Evolutionary conservation across 2,113 vertebrate species (phyloP).

Genomic region (Trogon surrucura): DNA sequence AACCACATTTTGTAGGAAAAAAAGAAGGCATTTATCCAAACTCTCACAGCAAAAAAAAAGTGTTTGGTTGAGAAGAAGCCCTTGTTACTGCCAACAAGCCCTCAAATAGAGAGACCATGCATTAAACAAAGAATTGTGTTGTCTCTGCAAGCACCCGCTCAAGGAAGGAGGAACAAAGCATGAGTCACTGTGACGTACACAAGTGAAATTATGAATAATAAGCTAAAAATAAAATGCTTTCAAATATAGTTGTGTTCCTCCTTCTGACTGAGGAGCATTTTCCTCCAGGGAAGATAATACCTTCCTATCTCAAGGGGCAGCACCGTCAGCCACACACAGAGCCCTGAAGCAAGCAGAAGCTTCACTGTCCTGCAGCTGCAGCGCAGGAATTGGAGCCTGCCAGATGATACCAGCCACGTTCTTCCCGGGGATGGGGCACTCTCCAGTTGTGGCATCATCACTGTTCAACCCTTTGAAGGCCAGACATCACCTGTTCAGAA

Average conservation of each 20-base stretch:
- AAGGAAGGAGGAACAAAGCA: background rate
- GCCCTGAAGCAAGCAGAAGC: background rate
- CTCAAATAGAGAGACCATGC: background rate
- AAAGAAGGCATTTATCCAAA: background rate
- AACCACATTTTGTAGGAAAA: background rate
- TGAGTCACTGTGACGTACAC: constrained; percentile 23
- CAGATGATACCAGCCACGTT: background rate
- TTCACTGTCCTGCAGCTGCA: background rate
- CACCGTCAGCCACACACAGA: rapidly evolving
- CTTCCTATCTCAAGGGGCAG: background rate
- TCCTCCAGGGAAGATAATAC: background rate
- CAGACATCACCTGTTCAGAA: background rate
- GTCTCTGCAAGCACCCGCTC: background rate
- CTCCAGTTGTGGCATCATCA: background rate
- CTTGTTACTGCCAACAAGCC: background rate
- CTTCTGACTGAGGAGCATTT: background rate
- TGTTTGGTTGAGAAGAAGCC: background rate
- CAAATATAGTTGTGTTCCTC: background rate
- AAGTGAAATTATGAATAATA: background rate
- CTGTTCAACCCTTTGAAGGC: background rate
- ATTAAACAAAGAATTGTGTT: background rate
- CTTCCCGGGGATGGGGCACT: rapidly evolving
- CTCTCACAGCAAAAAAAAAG: background rate
- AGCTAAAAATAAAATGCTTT: constrained; percentile 60
- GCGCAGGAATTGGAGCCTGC: background rate